phyloP scores from a whole-genome alignment of 2,888 invertebrate species.

The Ligdia adustata region DNA sequence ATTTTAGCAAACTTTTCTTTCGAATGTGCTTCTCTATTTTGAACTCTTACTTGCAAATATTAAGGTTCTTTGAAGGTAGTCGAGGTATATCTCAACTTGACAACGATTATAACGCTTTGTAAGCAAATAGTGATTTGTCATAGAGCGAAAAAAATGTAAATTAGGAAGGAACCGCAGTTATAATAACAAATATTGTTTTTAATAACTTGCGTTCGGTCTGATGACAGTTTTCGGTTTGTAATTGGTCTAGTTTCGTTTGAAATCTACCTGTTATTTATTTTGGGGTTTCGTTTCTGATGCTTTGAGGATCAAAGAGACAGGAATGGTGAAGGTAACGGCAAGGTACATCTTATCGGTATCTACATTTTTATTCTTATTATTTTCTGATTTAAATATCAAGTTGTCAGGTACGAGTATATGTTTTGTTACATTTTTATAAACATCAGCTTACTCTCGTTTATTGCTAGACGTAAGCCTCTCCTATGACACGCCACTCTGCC shows the following conservation, averaged over 20 bases:
- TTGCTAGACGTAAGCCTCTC: too few relatives aligned
- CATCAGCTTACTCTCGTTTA: too few relatives aligned
- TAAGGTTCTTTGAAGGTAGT: neutral
- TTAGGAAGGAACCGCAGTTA: constrained; percentile 42
- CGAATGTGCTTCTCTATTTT: constrained; percentile 8
- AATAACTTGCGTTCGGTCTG: constrained; percentile 51
- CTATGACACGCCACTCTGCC: too few relatives aligned
- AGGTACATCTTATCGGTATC: too few relatives aligned
- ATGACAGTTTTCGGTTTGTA: constrained; percentile 37
- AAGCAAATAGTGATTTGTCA: constrained; percentile 61
- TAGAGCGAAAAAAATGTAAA: constrained; percentile 51
- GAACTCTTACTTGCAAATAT: neutral
- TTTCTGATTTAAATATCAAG: too few relatives aligned
- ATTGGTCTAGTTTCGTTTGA: constrained; percentile 28
- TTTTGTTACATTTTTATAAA: too few relatives aligned
- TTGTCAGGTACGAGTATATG: too few relatives aligned
- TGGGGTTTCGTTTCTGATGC: constrained; percentile 2
- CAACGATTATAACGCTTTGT: constrained; percentile 47
- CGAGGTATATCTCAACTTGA: neutral
- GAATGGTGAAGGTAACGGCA: too few relatives aligned
- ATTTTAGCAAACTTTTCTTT: neutral
- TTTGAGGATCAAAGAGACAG: constrained; percentile 3
- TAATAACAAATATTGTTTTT: constrained; percentile 56
- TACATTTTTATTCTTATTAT: too few relatives aligned
- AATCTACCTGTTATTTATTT: constrained; percentile 27